These are phyloP conservation scores for Speoplatyrhinus poulsoni DNA, from an alignment of 2,113 vertebrate genomes.

Conservation along the genomic window DNA sequence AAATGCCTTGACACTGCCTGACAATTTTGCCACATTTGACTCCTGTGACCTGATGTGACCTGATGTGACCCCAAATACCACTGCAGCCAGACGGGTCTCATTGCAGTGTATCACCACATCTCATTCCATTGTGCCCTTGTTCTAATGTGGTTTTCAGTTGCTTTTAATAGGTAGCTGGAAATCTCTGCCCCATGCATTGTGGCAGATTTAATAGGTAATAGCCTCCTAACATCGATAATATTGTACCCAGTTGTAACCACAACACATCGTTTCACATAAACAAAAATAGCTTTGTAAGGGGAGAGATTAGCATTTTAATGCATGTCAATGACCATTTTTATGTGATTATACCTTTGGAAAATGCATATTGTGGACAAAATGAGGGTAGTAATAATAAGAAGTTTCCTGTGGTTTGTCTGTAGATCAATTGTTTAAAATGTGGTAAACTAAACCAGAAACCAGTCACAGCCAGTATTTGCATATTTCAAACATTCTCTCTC, in stretches of 20 bases:
- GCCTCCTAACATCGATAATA: constrained; percentile 1
- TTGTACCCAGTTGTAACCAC: not conserved
- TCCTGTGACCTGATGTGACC: not conserved
- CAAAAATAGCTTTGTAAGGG: not conserved
- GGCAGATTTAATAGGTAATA: not conserved
- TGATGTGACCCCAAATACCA: not conserved
- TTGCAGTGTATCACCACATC: not conserved
- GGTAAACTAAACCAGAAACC: not conserved
- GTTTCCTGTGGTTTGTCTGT: constrained; percentile 18
- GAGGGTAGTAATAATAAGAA: constrained; percentile 22
- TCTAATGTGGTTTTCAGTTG: constrained; percentile 27
- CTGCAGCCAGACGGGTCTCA: constrained; percentile 8
- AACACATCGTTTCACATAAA: too few relatives aligned
- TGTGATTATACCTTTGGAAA: constrained; percentile 15
- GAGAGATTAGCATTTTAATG: too few relatives aligned
- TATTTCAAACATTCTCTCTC: not conserved
- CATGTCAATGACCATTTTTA: not conserved
- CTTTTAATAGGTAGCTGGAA: constrained; percentile 21
- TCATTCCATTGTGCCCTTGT: not conserved
- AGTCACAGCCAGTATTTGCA: not conserved
- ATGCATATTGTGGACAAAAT: constrained; percentile 13
- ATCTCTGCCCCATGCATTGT: constrained; percentile 28
- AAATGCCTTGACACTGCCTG: not conserved
- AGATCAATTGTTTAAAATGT: constrained; percentile 22
- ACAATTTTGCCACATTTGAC: not conserved